Evolutionary conservation across 1,140 invertebrate species (phyloP).

Genomic region (Drosophila simulans): DNA sequence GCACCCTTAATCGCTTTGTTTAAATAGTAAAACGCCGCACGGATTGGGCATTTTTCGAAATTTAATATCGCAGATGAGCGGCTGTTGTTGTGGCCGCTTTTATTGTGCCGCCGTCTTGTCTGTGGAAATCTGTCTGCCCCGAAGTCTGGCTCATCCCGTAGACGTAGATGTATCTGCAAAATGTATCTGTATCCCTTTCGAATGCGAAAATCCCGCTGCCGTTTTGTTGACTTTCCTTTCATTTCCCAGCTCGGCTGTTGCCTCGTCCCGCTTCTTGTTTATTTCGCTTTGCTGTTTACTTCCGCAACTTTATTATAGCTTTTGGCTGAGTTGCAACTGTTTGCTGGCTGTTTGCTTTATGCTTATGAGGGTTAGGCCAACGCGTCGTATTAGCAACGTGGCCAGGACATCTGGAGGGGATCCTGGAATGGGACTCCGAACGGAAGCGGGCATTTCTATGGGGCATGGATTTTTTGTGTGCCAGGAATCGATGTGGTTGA

Average conservation of each 20-base stretch:
- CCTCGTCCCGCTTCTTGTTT: conserved; percentile 51
- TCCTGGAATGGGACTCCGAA: background rate
- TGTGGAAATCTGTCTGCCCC: conserved; percentile 53
- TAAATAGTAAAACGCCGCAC: conserved; percentile 63
- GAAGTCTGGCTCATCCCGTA: conserved; percentile 44
- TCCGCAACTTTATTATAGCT: conserved; percentile 82
- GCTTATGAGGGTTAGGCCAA: conserved; percentile 73
- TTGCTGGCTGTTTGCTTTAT: conserved; percentile 68
- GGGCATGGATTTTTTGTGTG: conserved; percentile 45
- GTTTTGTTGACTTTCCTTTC: conserved; percentile 77
- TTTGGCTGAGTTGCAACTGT: conserved; percentile 78
- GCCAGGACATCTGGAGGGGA: conserved; percentile 12
- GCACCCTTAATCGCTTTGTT: conserved; percentile 62
- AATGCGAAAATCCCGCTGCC: conserved; percentile 65
- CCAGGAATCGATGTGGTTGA: conserved; percentile 54
- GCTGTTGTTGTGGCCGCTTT: conserved; percentile 25
- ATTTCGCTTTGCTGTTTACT: conserved; percentile 76
- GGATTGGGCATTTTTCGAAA: conserved; percentile 52
- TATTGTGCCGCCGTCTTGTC: conserved; percentile 58
- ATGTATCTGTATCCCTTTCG: conserved; percentile 54
- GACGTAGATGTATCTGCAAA: background rate
- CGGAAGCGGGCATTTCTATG: conserved; percentile 26
- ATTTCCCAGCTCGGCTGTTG: conserved; percentile 53
- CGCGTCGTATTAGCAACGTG: conserved; percentile 70
- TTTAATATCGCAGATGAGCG: conserved; percentile 60